Conservation (phyloP, 2,888 invertebrate species). For the Apamea anceps region DNA sequence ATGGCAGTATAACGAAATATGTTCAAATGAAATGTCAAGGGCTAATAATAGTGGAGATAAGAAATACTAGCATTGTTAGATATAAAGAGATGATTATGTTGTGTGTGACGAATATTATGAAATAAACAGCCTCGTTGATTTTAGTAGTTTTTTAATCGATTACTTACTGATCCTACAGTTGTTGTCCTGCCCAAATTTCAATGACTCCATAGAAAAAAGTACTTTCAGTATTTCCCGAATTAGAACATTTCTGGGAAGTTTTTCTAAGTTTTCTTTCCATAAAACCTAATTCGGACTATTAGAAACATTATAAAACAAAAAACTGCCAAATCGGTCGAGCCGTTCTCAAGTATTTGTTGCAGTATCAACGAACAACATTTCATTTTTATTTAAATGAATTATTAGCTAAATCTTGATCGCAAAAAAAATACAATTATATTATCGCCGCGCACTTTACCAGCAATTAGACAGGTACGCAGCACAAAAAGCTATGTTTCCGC, state of each 20-base stretch:
- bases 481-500: slow-evolving; percentile 92
- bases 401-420: neutral
- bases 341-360: neutral
- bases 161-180: neutral
- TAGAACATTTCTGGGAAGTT: neutral
- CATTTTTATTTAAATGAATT: neutral
- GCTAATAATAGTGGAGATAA: neutral
- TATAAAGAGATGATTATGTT: slow-evolving; percentile 41
- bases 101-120: slow-evolving; percentile 36
- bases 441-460: neutral
- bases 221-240: neutral
- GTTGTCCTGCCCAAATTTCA: no score
- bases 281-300: no score
- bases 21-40: neutral
- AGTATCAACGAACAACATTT: neutral
- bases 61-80: slow-evolving; percentile 22
- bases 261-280: neutral
- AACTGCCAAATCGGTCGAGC: neutral
- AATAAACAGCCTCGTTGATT: slow-evolving; percentile 58
- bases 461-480: slow-evolving; percentile 84
- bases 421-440: neutral
- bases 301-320: neutral
- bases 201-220: neutral
- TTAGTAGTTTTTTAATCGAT: slow-evolving; percentile 21
- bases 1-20: neutral